These are phyloP conservation scores for Myiozetetes cayanensis DNA, from an alignment of 2,113 vertebrate genomes.

Conservation along the genomic window DNA sequence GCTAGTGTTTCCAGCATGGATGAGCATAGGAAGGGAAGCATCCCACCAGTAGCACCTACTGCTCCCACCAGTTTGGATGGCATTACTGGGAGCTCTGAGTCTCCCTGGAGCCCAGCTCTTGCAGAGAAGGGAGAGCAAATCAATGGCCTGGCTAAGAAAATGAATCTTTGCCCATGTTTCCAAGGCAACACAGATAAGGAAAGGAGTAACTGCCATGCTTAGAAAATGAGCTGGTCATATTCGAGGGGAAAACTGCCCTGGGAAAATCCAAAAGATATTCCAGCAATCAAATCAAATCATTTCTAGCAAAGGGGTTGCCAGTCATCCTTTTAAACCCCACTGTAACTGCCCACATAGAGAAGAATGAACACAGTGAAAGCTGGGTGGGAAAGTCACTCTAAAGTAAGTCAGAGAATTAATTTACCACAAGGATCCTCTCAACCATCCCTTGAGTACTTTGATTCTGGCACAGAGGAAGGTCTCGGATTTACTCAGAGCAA, in stretches of 20 bases:
- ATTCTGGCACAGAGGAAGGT: neutral
- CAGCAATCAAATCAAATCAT: neutral
- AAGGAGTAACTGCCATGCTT: neutral
- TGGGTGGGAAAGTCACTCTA: neutral
- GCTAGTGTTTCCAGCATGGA: neutral
- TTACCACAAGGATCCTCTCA: neutral
- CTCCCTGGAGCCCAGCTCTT: neutral
- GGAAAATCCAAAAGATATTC: neutral
- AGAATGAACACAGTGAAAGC: neutral
- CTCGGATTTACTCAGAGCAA: neutral
- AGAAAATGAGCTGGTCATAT: neutral
- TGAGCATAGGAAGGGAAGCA: neutral
- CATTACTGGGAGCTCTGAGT: neutral
- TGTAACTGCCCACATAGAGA: neutral
- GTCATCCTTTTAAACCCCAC: neutral
- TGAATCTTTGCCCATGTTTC: constrained; percentile 29
- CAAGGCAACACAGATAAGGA: neutral
- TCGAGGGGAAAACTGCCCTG: neutral
- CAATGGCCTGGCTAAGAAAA: neutral
- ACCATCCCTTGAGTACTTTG: neutral
- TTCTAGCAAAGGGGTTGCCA: neutral
- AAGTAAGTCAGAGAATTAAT: neutral
- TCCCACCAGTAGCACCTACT: neutral
- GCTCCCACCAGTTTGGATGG: neutral
- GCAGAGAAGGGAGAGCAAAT: neutral